phyloP scores from a whole-genome alignment of 2,888 invertebrate species.

The Orthosia gracilis region DNA sequence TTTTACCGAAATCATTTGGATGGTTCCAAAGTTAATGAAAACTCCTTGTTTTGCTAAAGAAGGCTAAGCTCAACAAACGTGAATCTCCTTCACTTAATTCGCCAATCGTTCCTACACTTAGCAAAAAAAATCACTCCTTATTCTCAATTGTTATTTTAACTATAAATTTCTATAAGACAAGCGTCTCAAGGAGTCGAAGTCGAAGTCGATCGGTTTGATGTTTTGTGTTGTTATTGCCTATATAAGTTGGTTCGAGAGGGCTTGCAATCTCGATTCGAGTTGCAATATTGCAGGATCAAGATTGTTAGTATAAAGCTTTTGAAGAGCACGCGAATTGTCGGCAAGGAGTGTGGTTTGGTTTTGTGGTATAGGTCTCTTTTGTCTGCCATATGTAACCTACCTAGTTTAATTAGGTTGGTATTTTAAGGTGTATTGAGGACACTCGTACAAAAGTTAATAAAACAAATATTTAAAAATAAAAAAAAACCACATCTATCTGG shows the following conservation, averaged over 20 bases:
- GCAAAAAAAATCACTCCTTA: constrained; percentile 10
- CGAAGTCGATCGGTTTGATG: constrained; percentile 61
- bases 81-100: background rate
- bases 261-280: constrained; percentile 75
- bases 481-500: too few species aligned
- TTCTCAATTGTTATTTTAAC: constrained; percentile 23
- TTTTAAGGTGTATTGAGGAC: background rate
- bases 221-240: constrained; percentile 82
- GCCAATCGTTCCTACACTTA: constrained; percentile 6
- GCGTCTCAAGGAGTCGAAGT: constrained; percentile 68
- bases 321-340: constrained; percentile 39
- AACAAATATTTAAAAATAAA: too few species aligned
- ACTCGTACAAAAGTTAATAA: too few species aligned
- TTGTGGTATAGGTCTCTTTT: too few species aligned
- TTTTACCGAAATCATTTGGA: too few species aligned
- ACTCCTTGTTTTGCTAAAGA: too few species aligned
- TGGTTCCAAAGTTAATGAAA: background rate
- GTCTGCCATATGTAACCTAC: too few species aligned
- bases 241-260: constrained; percentile 81
- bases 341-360: background rate
- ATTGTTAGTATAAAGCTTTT: constrained; percentile 69
- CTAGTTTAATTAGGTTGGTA: too few species aligned
- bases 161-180: constrained; percentile 45
- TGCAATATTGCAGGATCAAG: constrained; percentile 78
- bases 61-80: background rate